Evolutionary conservation across 2,113 vertebrate species (phyloP).

Genomic region (Phaethornis superciliosus): DNA sequence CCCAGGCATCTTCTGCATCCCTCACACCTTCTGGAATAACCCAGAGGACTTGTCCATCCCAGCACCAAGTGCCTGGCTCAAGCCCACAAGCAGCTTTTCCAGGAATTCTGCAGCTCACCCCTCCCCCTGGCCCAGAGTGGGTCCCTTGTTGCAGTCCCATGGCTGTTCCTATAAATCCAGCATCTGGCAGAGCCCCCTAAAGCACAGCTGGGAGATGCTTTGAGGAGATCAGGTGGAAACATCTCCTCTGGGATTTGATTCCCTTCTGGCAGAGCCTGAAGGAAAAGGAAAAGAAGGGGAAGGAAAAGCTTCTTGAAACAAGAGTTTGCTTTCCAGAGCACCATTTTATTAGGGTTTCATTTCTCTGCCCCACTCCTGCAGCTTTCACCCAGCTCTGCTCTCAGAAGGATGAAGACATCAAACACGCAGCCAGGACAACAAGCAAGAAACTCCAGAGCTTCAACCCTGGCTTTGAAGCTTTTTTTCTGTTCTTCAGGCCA

Average conservation of each 20-base stretch:
- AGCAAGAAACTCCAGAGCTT: not conserved
- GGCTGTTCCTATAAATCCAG: not conserved
- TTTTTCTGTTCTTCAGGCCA: not conserved
- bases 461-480: not conserved
- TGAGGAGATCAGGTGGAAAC: not conserved
- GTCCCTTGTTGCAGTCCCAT: accelerated
- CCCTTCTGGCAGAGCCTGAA: not conserved
- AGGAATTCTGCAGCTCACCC: not conserved
- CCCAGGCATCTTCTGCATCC: not conserved
- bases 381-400: not conserved
- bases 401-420: not conserved
- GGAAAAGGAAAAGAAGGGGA: not conserved
- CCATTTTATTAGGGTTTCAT: not conserved
- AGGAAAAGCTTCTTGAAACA: not conserved
- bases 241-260: accelerated
- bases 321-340: not conserved
- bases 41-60: not conserved
- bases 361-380: not conserved
- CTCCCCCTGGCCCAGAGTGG: not conserved
- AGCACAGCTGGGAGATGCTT: not conserved
- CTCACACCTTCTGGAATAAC: not conserved
- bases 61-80: not conserved
- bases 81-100: not conserved
- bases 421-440: not conserved
- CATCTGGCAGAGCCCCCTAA: not conserved